A percentile compares a stretch with the other conserved stretches of the same genome.
Evolutionary conservation across 2,113 vertebrate genomes (phyloP).

Genomic region (Noctilio leporinus): DNA sequence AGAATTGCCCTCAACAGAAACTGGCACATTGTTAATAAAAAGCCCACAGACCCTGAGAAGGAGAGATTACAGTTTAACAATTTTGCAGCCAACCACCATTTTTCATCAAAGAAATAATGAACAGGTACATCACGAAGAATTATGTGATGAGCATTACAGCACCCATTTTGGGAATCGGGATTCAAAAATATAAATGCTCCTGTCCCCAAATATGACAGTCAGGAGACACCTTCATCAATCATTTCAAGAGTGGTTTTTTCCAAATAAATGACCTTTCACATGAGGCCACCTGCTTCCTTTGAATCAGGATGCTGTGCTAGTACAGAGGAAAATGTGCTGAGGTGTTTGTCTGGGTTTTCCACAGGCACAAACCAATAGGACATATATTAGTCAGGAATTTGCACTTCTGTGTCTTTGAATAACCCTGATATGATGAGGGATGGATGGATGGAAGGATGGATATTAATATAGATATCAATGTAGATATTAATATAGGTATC

Average conservation of each 20-base stretch:
- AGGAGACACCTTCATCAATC: constrained; percentile 28
- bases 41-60: not conserved
- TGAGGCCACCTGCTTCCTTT: constrained; percentile 6
- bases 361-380: not conserved
- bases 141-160: not conserved
- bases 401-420: not conserved
- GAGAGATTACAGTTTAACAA: not conserved
- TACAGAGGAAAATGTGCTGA: not conserved
- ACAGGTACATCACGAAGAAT: constrained; percentile 11
- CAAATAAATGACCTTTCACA: constrained; percentile 20
- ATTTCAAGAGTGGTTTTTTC: not conserved
- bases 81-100: not conserved
- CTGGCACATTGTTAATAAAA: not conserved
- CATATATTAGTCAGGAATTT: fast-evolving
- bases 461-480: not conserved
- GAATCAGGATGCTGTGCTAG: not conserved
- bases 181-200: constrained; percentile 27
- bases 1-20: not conserved
- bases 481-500: not conserved
- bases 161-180: not conserved
- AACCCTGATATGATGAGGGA: not conserved
- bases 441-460: not conserved
- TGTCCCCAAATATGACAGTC: not conserved
- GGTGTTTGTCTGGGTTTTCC: not conserved
- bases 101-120: constrained; percentile 17